Conservation (phyloP, 2,113 vertebrate genomes). For the Amazona guildingii region DNA sequence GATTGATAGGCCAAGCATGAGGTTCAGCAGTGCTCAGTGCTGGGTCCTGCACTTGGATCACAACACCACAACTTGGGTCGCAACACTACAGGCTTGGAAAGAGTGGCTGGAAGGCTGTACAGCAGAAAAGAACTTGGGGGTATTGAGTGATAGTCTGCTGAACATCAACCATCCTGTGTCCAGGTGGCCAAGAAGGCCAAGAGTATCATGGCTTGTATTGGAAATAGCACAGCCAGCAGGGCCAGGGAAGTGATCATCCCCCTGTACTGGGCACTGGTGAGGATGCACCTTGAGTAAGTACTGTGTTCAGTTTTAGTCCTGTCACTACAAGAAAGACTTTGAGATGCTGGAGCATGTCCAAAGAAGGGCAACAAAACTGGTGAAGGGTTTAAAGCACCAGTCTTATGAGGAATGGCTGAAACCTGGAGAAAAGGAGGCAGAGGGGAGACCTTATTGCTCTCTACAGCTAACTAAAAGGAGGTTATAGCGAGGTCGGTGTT, state of each 20-base stretch:
- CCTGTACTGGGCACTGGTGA: rapidly evolving
- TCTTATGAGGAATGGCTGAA: neutral
- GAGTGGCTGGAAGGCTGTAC: neutral
- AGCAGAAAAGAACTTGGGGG: neutral
- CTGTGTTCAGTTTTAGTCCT: neutral
- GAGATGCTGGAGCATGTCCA: neutral
- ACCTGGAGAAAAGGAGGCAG: neutral
- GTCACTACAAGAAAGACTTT: neutral
- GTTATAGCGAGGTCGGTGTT: too few relatives aligned
- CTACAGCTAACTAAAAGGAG: neutral
- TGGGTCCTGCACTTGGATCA: neutral
- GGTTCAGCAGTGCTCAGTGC: too few relatives aligned
- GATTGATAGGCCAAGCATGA: neutral
- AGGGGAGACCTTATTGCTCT: neutral
- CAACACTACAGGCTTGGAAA: neutral
- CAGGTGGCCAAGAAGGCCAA: neutral
- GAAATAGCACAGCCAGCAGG: neutral
- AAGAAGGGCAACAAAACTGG: neutral
- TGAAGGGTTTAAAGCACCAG: neutral
- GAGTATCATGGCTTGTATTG: neutral
- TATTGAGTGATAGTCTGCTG: neutral
- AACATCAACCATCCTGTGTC: neutral
- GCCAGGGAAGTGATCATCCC: neutral
- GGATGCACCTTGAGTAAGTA: rapidly evolving
- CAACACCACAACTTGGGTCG: neutral